Conservation (phyloP, 2,888 invertebrate genomes). For the Lottia gigantea region DNA sequence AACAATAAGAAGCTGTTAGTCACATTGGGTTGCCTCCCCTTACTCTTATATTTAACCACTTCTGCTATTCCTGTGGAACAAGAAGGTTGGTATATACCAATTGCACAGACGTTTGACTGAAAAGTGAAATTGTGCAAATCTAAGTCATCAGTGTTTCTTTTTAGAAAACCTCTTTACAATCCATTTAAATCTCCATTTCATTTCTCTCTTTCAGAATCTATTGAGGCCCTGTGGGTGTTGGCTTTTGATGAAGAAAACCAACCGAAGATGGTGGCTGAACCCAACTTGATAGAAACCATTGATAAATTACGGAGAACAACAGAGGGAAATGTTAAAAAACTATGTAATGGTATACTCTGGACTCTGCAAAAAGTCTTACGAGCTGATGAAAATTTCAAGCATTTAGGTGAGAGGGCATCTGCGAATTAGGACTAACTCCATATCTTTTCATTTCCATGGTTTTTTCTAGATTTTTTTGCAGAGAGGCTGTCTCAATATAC, state of each 20-base stretch:
- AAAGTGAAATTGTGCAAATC: no score
- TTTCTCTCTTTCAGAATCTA: conserved; percentile 35
- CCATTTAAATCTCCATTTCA: not conserved
- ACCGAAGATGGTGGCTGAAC: conserved; percentile 35
- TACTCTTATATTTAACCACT: conserved; percentile 31
- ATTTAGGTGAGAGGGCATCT: conserved; percentile 41
- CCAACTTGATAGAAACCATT: conserved; percentile 31
- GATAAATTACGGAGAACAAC: conserved; percentile 21
- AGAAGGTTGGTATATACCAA: conserved; percentile 37
- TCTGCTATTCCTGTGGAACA: conserved; percentile 33
- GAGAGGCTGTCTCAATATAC: no score
- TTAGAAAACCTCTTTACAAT: no score
- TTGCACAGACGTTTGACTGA: no score
- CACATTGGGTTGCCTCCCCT: conserved; percentile 35
- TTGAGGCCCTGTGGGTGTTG: conserved; percentile 42
- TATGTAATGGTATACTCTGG: conserved; percentile 44
- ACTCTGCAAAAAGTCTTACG: conserved; percentile 37
- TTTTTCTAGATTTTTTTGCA: no score
- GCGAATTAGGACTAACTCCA: no score
- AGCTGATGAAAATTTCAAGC: conserved; percentile 27
- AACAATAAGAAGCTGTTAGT: conserved; percentile 43
- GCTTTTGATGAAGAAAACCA: conserved; percentile 48
- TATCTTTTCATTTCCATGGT: no score
- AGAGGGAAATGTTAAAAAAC: conserved; percentile 23
- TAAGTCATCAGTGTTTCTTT: no score